Evolutionary conservation across 2,797 vertebrate species (phyloP).

Genomic region (Pseudomugil gertrudae): DNA sequence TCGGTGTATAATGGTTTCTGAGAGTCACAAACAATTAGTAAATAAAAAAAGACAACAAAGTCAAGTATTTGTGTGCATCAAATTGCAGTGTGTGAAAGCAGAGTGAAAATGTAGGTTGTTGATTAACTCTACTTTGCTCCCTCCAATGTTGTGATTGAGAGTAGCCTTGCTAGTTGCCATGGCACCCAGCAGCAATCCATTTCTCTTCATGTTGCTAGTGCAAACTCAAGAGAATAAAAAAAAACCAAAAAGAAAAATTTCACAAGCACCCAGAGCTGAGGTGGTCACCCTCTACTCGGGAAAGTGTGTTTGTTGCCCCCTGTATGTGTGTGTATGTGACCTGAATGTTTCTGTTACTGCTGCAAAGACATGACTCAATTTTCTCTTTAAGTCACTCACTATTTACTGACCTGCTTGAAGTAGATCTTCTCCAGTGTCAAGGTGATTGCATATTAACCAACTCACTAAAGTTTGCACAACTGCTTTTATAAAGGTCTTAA

Average conservation of each 20-base stretch:
- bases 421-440: conserved; percentile 28
- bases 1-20: no score
- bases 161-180: conserved; percentile 71
- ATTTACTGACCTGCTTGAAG: conserved; percentile 42
- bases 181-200: conserved; percentile 65
- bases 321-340: conserved; percentile 20
- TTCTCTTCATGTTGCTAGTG: conserved; percentile 51
- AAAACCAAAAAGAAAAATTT: conserved; percentile 47
- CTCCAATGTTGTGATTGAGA: conserved; percentile 47
- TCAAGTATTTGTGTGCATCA: conserved; percentile 5
- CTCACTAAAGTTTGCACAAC: neutral
- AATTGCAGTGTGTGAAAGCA: conserved; percentile 21
- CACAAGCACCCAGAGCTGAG: conserved; percentile 25
- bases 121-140: conserved; percentile 53
- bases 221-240: conserved; percentile 46
- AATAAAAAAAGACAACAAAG: no score
- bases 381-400: conserved; percentile 51
- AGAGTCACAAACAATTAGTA: no score
- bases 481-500: neutral
- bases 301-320: conserved; percentile 54
- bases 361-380: conserved; percentile 46
- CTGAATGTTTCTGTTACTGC: conserved; percentile 31
- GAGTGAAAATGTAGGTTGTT: conserved; percentile 54
- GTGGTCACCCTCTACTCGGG: conserved; percentile 46
- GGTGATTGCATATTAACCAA: conserved; percentile 29